Evolutionary conservation across 2,113 vertebrate genomes (phyloP).

Genomic region (Strigops habroptila): DNA sequence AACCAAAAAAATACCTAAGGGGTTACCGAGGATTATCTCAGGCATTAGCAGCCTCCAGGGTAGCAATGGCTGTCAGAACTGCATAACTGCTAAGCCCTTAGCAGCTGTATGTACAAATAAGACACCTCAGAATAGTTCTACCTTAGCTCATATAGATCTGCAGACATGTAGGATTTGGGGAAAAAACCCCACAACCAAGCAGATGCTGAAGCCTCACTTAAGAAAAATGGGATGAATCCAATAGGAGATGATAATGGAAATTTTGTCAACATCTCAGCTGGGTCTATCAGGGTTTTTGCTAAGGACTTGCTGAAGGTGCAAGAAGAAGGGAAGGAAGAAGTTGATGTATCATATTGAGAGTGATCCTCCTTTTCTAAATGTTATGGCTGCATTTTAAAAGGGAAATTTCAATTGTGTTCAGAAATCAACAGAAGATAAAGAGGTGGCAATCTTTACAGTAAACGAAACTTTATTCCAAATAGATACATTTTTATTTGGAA

Average conservation of each 20-base stretch:
- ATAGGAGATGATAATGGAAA: background rate
- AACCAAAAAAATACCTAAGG: background rate
- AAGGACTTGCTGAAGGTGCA: background rate
- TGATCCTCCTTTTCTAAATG: background rate
- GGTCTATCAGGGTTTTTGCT: background rate
- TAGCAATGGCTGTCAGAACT: background rate
- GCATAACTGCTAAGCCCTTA: background rate
- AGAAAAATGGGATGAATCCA: background rate
- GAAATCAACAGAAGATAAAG: background rate
- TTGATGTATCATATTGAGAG: background rate
- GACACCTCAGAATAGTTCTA: background rate
- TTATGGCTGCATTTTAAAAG: fast-evolving
- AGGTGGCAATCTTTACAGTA: background rate
- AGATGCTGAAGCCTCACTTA: background rate
- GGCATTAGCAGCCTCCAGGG: background rate
- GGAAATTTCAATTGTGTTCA: background rate
- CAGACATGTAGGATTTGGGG: background rate
- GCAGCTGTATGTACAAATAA: background rate
- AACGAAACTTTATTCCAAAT: background rate
- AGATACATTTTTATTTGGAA: background rate
- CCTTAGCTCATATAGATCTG: background rate
- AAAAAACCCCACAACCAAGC: background rate
- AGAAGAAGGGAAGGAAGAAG: background rate
- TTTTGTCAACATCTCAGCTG: background rate
- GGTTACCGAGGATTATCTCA: background rate